Base-by-base conservation (phyloP, 2,888 invertebrate genomes). In the Arrhopalites spinosus region DNA sequence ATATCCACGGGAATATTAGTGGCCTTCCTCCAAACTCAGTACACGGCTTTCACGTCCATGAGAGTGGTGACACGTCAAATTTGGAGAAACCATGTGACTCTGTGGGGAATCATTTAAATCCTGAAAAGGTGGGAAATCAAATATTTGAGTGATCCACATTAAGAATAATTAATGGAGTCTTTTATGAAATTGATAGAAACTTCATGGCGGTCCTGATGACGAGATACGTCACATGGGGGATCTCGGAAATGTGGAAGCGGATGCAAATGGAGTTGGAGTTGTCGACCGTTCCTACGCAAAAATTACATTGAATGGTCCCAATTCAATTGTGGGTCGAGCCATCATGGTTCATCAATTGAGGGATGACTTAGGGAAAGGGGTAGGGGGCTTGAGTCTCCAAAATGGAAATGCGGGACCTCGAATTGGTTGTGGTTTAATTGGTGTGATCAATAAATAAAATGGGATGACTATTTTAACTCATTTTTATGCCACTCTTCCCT, bases 331-430 rank as follows among this genome's bases (percentile, higher is more conserved):
- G 15, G 74, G 74, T 1, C 20, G 67, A 25, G 56, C 74, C 15
- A 8, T 53, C 2, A 68, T 74, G 1, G 68, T 74, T 23, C 88
- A 88, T 80, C 86, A 84, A 72, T 81, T 84, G 13, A 83, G 84
- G 63, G 88, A 88, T 77, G 88, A 88, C 78, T 83, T 88, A 1
- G 88, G 88, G 0, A 78, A 83, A 73, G 43, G 29, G 17, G 85
- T 83, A 0, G 80, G 87, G 74, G 87, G 88, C 0, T 83, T 81
- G 11, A 88, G 88, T 1, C 83, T 86, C 73, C 85, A 84, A 1
- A 87, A 87, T 0, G 88, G 88, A 1, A 88, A 88, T 80, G 87
- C 88, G 0, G 88, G 88, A 0, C 83, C 85, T 0, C 83, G 88
- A 15, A 83, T 88, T 0, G 88, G 87, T n/a, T 88, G 88, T 78